phyloP scores from a whole-genome alignment of 37 sponge, comb jelly and placozoan species.

The Amphimedon queenslandica region DNA sequence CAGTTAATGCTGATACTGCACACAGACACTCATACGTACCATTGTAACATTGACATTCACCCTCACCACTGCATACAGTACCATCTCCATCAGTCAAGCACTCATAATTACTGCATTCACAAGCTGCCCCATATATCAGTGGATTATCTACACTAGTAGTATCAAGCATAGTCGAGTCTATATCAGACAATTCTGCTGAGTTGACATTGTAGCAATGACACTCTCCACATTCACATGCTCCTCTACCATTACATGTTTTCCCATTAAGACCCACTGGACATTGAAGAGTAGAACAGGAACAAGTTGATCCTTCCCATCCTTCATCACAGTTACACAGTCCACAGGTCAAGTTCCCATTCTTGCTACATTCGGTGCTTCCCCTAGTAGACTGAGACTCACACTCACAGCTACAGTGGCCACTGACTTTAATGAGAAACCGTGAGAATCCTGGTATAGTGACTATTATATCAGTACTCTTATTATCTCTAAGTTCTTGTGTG shows the following conservation, averaged over 20 bases:
- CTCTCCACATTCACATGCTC: not conserved
- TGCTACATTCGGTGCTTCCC: not conserved
- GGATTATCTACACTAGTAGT: not conserved
- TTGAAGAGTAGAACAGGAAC: not conserved
- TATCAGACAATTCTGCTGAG: no score
- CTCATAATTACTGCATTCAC: slow-evolving; percentile 4
- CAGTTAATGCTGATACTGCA: not conserved
- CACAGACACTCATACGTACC: not conserved
- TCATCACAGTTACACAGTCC: slow-evolving; percentile 31
- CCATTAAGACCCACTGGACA: slow-evolving; percentile 5
- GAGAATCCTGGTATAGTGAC: slow-evolving; percentile 10
- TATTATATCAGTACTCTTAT: no score
- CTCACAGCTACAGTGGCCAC: slow-evolving; percentile 4
- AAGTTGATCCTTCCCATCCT: slow-evolving; percentile 7
- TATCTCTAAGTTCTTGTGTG: not conserved
- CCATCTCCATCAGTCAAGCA: not conserved
- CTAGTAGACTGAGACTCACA: slow-evolving; percentile 6
- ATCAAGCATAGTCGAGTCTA: not conserved
- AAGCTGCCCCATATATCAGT: not conserved
- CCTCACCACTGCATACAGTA: not conserved
- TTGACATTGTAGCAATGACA: no score
- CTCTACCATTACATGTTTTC: slow-evolving; percentile 3
- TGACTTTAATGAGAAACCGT: not conserved
- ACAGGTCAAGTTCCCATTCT: slow-evolving; percentile 26
- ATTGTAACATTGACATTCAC: slow-evolving; percentile 3